These are phyloP conservation scores for Hemistola chrysoprasaria DNA, from an alignment of 2,888 invertebrate genomes.

Conservation along the genomic window DNA sequence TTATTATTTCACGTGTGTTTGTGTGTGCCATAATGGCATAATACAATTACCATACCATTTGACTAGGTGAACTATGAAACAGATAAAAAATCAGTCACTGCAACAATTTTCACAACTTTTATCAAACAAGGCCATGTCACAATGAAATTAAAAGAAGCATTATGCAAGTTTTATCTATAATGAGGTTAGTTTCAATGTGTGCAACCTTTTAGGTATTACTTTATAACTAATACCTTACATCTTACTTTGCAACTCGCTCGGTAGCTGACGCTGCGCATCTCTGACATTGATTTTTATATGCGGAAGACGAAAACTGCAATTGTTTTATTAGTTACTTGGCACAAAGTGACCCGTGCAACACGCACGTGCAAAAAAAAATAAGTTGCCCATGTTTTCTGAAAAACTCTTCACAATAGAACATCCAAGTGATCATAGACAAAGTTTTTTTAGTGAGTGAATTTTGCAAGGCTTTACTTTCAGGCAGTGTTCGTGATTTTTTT, in stretches of 20 bases:
- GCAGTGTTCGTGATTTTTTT: conserved; percentile 15
- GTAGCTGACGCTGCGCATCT: conserved; percentile 43
- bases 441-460: conserved; percentile 17
- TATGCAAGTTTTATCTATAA: conserved; percentile 37
- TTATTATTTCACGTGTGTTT: too few species aligned
- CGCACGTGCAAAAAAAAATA: conserved; percentile 18
- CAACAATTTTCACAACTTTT: conserved; percentile 11
- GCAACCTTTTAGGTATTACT: conserved; percentile 26
- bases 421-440: conserved; percentile 31
- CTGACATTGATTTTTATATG: conserved; percentile 52
- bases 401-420: too few species aligned
- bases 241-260: conserved; percentile 11
- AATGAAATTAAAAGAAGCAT: conserved; percentile 28
- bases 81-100: conserved; percentile 23
- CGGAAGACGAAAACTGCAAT: conserved; percentile 44
- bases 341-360: too few species aligned
- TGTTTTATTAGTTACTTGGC: conserved; percentile 9
- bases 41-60: too few species aligned
- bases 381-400: too few species aligned
- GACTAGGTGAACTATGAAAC: too few species aligned
- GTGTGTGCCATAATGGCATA: too few species aligned
- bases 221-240: conserved; percentile 8
- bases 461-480: not conserved
- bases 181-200: conserved; percentile 36
- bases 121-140: conserved; percentile 27